A percentile compares a stretch with the other conserved stretches of the same genome.
Evolutionary conservation across 64 coral and sea anemone genomes (phyloP).

Genomic region (Dendronephthya gigantea): DNA sequence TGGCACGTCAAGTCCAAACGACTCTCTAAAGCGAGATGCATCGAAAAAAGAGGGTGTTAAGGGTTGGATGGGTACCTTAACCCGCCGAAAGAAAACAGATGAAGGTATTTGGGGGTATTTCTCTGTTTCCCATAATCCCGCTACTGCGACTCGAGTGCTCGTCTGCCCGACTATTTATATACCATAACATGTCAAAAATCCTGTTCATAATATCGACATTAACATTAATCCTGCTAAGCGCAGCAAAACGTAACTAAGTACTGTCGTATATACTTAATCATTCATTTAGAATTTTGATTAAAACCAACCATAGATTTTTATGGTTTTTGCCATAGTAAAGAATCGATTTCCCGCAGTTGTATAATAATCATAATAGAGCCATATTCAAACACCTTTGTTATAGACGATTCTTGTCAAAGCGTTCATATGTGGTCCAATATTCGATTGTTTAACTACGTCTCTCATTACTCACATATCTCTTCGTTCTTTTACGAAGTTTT

Average conservation of each 20-base stretch:
- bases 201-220: background rate
- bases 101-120: slow-evolving; percentile 19
- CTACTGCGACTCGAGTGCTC: background rate
- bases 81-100: slow-evolving; percentile 51
- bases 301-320: background rate
- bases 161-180: background rate
- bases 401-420: too few species aligned
- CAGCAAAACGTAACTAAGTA: too few species aligned
- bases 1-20: slow-evolving; percentile 29
- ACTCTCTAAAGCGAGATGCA: slow-evolving; percentile 39
- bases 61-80: slow-evolving; percentile 71
- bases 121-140: background rate
- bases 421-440: too few species aligned
- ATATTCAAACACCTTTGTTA: too few species aligned
- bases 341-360: background rate
- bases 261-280: too few species aligned
- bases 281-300: too few species aligned
- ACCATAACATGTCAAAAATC: background rate
- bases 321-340: background rate
- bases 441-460: too few species aligned
- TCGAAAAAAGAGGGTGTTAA: slow-evolving; percentile 62
- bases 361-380: too few species aligned
- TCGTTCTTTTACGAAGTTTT: background rate
- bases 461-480: too few species aligned
- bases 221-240: too few species aligned